Conservation (phyloP, 1,140 invertebrate species). For the Frieseomelitta varia region DNA sequence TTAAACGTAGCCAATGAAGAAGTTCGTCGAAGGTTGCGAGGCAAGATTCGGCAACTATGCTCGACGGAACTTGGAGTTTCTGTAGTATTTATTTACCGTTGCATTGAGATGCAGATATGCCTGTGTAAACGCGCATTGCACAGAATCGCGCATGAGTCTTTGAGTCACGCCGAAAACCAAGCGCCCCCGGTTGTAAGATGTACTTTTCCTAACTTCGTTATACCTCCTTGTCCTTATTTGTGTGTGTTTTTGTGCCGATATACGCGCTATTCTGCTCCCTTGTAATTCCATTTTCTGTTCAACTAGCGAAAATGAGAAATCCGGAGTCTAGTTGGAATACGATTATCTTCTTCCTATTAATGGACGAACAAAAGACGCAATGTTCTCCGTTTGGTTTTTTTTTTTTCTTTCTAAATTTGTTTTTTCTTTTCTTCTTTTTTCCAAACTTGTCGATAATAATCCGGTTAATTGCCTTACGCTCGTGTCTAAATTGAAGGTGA, state of each 20-base stretch:
- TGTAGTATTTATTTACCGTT: constrained; percentile 48
- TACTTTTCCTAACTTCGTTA: constrained; percentile 36
- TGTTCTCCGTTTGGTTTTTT: background rate
- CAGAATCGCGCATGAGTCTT: background rate
- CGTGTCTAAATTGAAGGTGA: background rate
- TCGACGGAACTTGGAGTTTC: constrained; percentile 8
- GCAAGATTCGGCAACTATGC: constrained; percentile 15
- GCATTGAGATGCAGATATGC: constrained; percentile 52
- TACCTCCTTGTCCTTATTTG: background rate
- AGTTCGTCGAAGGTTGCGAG: background rate
- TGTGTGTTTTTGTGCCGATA: constrained; percentile 28
- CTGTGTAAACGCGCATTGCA: constrained; percentile 44
- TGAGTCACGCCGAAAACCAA: constrained; percentile 11
- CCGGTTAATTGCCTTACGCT: background rate
- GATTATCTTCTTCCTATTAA: constrained; percentile 6
- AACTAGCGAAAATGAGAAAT: constrained; percentile 11
- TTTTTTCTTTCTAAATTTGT: background rate
- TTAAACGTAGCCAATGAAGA: background rate
- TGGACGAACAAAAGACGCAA: background rate
- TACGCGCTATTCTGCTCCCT: background rate
- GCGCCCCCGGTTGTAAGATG: background rate
- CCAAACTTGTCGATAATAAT: background rate
- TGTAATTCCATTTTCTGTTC: constrained; percentile 19
- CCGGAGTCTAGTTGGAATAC: background rate
- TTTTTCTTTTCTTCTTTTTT: background rate